These are phyloP conservation scores for Catostomus latipinnis DNA, from an alignment of 2,797 vertebrate genomes.

Conservation along the genomic window DNA sequence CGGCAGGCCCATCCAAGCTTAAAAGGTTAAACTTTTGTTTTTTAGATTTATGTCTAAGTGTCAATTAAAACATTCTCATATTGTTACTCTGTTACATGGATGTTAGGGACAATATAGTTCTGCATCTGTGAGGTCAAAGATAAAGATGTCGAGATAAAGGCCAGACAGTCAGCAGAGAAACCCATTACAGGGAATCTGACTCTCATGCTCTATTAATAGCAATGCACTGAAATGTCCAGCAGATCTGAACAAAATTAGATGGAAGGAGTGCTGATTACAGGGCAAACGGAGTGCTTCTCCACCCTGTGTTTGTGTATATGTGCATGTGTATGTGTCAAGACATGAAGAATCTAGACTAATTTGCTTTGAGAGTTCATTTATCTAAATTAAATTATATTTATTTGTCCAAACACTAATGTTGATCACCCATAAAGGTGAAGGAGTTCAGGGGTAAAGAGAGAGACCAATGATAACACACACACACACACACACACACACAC, in stretches of 20 bases:
- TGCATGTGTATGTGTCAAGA: not conserved
- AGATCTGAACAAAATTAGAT: slow-evolving; percentile 39
- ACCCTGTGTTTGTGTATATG: not conserved
- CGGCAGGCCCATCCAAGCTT: too few species aligned
- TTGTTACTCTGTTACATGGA: too few species aligned
- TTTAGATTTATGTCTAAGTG: too few species aligned
- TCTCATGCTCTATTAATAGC: slow-evolving; percentile 49
- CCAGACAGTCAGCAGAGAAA: slow-evolving; percentile 19
- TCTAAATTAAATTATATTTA: not conserved
- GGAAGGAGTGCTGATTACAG: slow-evolving; percentile 22
- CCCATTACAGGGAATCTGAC: slow-evolving; percentile 44
- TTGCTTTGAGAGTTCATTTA: not conserved
- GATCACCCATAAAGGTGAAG: too few species aligned
- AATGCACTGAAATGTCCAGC: slow-evolving; percentile 37
- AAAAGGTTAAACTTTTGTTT: too few species aligned
- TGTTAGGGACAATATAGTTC: not conserved
- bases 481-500: too few species aligned
- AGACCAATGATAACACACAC: not conserved
- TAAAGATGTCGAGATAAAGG: slow-evolving; percentile 22
- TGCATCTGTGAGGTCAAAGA: not conserved
- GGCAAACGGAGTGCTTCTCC: slow-evolving; percentile 23
- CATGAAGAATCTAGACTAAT: not conserved
- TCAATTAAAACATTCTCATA: too few species aligned
- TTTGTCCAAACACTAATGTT: not conserved
- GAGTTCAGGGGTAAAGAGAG: too few species aligned